A percentile compares a stretch with the other conserved stretches of the same genome.
These are phyloP conservation scores for Acrocephalus kingi DNA, from an alignment of 2,113 vertebrate species.

Conservation along the genomic window DNA sequence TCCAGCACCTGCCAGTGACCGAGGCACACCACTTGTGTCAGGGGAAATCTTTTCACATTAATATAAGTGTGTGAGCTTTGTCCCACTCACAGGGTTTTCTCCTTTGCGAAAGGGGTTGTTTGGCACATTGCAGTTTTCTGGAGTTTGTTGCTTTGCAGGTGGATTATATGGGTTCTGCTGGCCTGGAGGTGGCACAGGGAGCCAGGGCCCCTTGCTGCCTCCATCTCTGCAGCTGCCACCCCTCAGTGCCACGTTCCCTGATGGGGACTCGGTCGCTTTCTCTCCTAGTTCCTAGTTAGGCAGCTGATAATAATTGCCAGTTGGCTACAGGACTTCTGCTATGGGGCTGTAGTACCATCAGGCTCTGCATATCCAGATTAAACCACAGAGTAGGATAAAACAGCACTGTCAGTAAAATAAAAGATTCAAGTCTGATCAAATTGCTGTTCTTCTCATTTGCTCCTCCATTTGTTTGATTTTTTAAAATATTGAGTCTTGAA, in stretches of 20 bases:
- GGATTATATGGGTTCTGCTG: neutral
- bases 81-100: neutral
- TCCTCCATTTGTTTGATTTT: neutral
- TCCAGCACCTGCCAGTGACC: neutral
- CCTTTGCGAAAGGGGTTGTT: rapidly evolving
- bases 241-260: neutral
- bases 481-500: neutral
- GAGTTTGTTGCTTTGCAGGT: neutral
- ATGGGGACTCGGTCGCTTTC: rapidly evolving
- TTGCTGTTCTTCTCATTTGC: neutral
- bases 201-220: neutral
- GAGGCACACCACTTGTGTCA: rapidly evolving
- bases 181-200: neutral
- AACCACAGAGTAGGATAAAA: rapidly evolving
- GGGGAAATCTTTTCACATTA: neutral
- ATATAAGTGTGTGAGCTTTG: neutral
- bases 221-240: neutral
- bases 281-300: neutral
- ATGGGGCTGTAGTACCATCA: rapidly evolving
- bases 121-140: rapidly evolving
- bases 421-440: neutral
- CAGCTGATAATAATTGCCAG: neutral
- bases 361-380: neutral
- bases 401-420: neutral
- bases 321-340: neutral